phyloP scores from a whole-genome alignment of 2,113 vertebrate genomes.

The Hippocampus zosterae region DNA sequence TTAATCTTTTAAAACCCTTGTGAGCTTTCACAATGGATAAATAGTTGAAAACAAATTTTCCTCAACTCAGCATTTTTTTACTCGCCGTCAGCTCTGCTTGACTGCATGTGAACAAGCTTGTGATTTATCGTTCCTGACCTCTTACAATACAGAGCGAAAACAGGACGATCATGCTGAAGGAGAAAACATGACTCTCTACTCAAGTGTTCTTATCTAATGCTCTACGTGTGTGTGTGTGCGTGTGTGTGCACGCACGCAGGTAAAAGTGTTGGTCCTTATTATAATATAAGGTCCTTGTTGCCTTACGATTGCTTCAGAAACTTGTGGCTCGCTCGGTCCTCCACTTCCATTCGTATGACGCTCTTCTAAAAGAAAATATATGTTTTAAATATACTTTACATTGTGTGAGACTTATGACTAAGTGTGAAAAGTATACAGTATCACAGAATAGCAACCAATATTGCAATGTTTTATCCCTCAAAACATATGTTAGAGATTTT shows the following conservation, averaged over 20 bases:
- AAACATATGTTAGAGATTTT: no score
- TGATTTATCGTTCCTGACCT: not conserved
- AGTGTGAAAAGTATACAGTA: no score
- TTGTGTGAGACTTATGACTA: no score
- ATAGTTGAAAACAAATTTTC: not conserved
- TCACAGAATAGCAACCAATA: no score
- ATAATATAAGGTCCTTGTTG: not conserved
- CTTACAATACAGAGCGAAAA: not conserved
- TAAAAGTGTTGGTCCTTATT: conserved; percentile 38
- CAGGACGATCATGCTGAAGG: not conserved
- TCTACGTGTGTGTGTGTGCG: not conserved
- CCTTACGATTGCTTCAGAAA: conserved; percentile 73
- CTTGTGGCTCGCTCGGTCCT: conserved; percentile 58
- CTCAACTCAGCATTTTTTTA: not conserved
- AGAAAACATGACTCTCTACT: not conserved
- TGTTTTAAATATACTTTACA: not conserved
- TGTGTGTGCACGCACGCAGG: no score
- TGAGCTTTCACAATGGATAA: not conserved
- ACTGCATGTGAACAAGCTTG: not conserved
- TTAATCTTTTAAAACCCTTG: not conserved
- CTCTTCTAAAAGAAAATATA: conserved; percentile 52
- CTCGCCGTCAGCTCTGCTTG: not conserved
- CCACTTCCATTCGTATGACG: conserved; percentile 42
- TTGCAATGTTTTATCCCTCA: no score
- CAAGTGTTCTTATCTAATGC: not conserved